Base-by-base conservation (phyloP, 1,140 invertebrate genomes). In the Magallana gigas region DNA sequence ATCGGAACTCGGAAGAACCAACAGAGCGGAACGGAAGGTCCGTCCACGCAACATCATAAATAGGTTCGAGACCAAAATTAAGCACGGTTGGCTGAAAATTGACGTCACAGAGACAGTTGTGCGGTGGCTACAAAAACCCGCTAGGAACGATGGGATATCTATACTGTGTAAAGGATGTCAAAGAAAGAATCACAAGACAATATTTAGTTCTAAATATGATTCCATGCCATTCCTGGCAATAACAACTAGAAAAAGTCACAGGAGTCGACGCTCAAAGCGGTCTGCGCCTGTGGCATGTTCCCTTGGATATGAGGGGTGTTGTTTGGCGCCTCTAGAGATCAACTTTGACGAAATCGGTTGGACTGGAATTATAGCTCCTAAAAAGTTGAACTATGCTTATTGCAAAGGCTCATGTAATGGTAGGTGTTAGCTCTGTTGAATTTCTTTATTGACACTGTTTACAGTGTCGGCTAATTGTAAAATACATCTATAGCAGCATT, bases 281-380 rank as follows among this genome's bases (percentile, higher is more conserved):
- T 64, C 58, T 23, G 60, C 18, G 57, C 76, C 85, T 5, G 60
- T 62, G 12, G 3, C 59, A 12, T 91, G 91, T 84, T 86, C 84
- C 18, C 87, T 88, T 2, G 87, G 84, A 1, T 85, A 85, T 9
- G 84, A 57, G 16, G 88, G 90, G 60, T 91, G 89, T 93, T 99
- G 98, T 94, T 98, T 98, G 92, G 96, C 98, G 93, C 96, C 97
- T 59, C 97, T 98, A 95, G 98, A 98, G 95, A 97, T 99, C 76
- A 97, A 96, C 94, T 99, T 99, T 95, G 96, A 97, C 89, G 96
- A 97, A 84, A 96, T 98, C 9, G 98, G 98, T 86, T 98, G 98
- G 98, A 97, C 98, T 95, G 98, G 98, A 97, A 98, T 99, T 92
- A 98, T 98, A 90, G 97, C 97, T 68, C 98, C 98, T 8, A 95